Base-by-base conservation (phyloP, 1,140 invertebrate species). In the Pinna nobilis region DNA sequence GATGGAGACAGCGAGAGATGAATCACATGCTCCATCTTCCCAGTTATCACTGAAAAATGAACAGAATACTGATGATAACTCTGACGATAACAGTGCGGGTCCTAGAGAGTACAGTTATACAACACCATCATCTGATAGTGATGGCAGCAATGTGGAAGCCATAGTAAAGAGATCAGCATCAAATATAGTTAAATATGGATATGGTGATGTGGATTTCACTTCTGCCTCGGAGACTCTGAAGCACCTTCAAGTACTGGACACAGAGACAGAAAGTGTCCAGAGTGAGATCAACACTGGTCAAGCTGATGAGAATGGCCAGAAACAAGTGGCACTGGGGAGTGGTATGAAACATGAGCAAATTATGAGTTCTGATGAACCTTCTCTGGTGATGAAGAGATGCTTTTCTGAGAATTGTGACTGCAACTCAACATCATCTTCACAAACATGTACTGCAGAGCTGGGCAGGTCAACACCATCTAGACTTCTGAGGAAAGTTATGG, bases 151-250 rank as follows among this genome's bases (percentile, higher is more conserved):
- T 25, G 6, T 5, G 51, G 25, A 25, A 18, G 23, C 15, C 25
- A 53, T 9, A 18, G 23, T 18, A 49, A 53, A 1, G 20, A 53
- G 51, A 25, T 53, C 51, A 25, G 5, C 32, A 30, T 15, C 18
- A 23, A 30, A 53, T 28, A 53, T 53, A 15, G 25, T 28, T 23
- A 53, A 25, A 25, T 23, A 53, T 15, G 51, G 51, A 3, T 53
- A 53, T 53, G 51, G 51, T 28, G 51, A 53, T 23, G 51, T 53
- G 25, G 51, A 53, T 25, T 53, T 53, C 23, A 53, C 25, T 25
- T 53, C 51, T 53, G 25, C 51, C 1, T 15, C 23, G 25, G 25
- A 28, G 32, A 30, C 32, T 2, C 20, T 53, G 7, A 30, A 53
- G 5, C 25, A 11, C 23, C 51, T 53, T 25, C 25, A 25, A 25